Base-by-base conservation (phyloP, 1,140 invertebrate genomes). In the Drosophila eugracilis region DNA sequence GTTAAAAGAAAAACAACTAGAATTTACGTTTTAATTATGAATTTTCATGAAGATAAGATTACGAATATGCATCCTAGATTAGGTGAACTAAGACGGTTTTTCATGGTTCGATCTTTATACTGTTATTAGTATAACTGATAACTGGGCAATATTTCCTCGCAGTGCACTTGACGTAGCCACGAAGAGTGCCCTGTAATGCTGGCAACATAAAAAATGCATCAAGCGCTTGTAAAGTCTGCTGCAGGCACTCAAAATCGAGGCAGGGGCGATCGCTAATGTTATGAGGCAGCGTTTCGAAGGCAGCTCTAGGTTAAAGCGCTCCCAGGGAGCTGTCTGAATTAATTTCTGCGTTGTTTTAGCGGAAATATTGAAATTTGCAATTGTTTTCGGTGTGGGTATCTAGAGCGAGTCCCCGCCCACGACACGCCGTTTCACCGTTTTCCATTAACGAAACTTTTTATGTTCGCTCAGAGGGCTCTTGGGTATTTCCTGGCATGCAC, bases 121-220 rank as follows among this genome's bases (percentile, higher is more conserved):
- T n/a, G n/a, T n/a, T n/a, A n/a, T n/a, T n/a, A n/a, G n/a, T n/a
- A n/a, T n/a, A n/a, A n/a, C n/a, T n/a, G n/a, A n/a, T n/a, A n/a
- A n/a, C n/a, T n/a, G n/a, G n/a, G n/a, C n/a, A n/a, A 7, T 26
- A 24, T 28, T 48, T 62, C 28, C 24, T 6, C 9, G 3, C 41
- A 34, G 57, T 62, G 60, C 21, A 41, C 12, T 14, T 12, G 17
- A 19, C 17, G 14, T 15, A 22, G 32, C 32, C 36, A 54, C 37
- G 57, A 65, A 79, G 48, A 71, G 57, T 62, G 57, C 62, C 32
- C 44, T 37, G 57, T 75, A 79, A 80, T 80, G 63, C 41, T 50
- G 72, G 58, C 32, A 52, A 75, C 83, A 86, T 86, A 70, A 86
- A 81, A 86, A 86, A 86, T 81, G 81, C 81, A 86, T 78, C 74